phyloP scores from a whole-genome alignment of 2,888 invertebrate species.

The Melipona beecheii region DNA sequence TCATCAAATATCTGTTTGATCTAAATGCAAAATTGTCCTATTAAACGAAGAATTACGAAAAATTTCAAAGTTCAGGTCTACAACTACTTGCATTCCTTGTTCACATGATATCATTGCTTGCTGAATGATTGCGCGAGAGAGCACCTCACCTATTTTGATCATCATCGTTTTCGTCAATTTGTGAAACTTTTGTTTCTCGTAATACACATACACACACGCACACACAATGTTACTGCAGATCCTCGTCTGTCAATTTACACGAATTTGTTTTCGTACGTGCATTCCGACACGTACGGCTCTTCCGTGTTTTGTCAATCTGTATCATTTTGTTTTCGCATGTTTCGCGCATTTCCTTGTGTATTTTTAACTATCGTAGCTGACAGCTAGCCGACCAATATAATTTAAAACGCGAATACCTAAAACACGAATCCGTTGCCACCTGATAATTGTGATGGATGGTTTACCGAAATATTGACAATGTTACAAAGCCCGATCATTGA shows the following conservation, averaged over 20 bases:
- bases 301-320: not conserved
- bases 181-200: not conserved
- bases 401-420: not conserved
- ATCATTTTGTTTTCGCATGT: not conserved
- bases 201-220: not conserved
- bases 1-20: too few species aligned
- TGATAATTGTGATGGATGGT: slow-evolving; percentile 1
- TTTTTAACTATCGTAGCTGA: not conserved
- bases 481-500: not conserved
- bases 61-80: too few species aligned
- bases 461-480: not conserved
- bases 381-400: not conserved
- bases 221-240: not conserved
- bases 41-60: too few species aligned
- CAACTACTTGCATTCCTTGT: too few species aligned
- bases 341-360: not conserved
- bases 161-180: not conserved
- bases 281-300: not conserved
- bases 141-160: not conserved
- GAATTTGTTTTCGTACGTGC: not conserved
- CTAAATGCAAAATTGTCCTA: too few species aligned
- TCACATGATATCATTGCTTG: too few species aligned
- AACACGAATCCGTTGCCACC: not conserved
- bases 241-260: not conserved
- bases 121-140: too few species aligned